phyloP scores from a whole-genome alignment of 2,797 vertebrate genomes.

The Anguilla megastoma region DNA sequence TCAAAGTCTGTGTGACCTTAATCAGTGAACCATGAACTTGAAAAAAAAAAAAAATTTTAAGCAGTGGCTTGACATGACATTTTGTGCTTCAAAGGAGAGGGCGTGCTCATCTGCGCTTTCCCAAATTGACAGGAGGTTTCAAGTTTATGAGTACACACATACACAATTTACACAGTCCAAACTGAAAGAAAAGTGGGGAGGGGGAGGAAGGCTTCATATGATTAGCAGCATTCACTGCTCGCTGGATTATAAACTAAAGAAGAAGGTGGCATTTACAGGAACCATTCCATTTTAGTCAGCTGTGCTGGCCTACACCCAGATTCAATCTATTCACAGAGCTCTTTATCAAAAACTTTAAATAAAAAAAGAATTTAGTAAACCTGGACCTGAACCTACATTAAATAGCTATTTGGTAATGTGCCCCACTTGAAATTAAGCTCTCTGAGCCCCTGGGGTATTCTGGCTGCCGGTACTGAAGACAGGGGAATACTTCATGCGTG shows the following conservation, averaged over 20 bases:
- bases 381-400: neutral
- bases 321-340: neutral
- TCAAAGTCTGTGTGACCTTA: neutral
- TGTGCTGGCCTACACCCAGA: neutral
- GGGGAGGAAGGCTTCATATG: neutral
- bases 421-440: neutral
- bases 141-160: neutral
- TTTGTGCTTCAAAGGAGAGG: neutral
- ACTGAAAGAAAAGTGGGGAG: neutral
- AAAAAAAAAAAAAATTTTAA: too few relatives aligned
- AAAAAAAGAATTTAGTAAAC: neutral
- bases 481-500: neutral
- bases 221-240: neutral
- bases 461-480: neutral
- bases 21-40: neutral
- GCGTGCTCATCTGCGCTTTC: neutral
- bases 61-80: neutral
- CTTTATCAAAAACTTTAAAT: conserved; percentile 4
- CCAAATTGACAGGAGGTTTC: neutral
- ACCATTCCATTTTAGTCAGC: neutral
- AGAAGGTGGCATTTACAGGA: neutral
- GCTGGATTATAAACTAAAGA: neutral
- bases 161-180: neutral
- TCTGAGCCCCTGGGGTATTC: neutral
- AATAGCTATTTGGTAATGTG: neutral